Evolutionary conservation across 2,113 vertebrate species (phyloP).

Genomic region (Gallinago media): DNA sequence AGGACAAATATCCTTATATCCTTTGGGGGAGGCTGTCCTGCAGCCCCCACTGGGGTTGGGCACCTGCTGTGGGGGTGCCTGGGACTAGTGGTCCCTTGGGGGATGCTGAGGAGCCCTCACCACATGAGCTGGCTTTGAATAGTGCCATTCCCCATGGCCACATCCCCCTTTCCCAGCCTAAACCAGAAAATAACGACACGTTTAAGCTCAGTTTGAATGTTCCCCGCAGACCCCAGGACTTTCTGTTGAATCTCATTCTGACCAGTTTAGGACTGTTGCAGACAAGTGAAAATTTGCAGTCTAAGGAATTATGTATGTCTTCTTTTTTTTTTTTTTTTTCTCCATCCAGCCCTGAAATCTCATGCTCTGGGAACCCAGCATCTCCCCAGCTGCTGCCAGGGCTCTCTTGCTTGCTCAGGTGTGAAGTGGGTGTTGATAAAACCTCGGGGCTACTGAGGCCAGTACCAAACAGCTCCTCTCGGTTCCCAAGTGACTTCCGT

Average conservation of each 20-base stretch:
- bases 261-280: background rate
- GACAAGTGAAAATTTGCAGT: background rate
- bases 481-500: background rate
- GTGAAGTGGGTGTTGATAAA: background rate
- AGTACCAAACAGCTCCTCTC: background rate
- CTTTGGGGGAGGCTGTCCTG: background rate
- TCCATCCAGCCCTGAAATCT: background rate
- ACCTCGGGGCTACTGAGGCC: background rate
- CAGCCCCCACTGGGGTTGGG: rapidly evolving
- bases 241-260: background rate
- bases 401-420: background rate
- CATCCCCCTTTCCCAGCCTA: background rate
- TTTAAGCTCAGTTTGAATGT: rapidly evolving
- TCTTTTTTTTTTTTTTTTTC: background rate
- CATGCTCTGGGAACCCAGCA: background rate
- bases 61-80: background rate
- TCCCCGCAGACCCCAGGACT: background rate
- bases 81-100: background rate
- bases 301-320: rapidly evolving
- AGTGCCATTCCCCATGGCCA: background rate
- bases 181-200: rapidly evolving
- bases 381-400: background rate
- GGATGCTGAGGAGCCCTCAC: background rate
- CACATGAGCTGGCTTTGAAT: rapidly evolving
- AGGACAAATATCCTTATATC: rapidly evolving